Evolutionary conservation across 2,888 invertebrate species (phyloP), one percentile per base, ranked within the genome.

Genomic region (Allygus modestus): DNA sequence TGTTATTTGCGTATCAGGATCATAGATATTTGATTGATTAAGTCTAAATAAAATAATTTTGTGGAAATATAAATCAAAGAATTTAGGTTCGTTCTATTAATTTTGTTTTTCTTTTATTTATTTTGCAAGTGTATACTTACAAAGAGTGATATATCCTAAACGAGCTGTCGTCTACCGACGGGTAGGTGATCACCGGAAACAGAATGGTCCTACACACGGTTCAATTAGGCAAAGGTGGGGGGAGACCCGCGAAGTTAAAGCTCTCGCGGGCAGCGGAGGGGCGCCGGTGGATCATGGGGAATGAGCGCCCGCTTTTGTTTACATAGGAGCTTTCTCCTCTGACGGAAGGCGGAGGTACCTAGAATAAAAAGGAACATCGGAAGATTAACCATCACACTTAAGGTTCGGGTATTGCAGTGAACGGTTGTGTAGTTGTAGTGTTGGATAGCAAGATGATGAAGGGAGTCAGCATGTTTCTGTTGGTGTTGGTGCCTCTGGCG

Each of bases 401-500:
- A 61, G 51, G 51, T 61, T 82, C 51, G 75, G 82, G 31, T 58
- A 28, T 82, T 51, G 82, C 71, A 73, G 84, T 77, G 84, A 46
- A 23, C 65, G 58, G 65, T 46, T 28, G 54, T 73, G 73, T 69
- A 61, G 79, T 33, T 65, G 28, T 23, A 69, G 41, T 77, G 51
- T 26, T 23, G 43, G n/a, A n/a, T n/a, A n/a, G n/a, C n/a, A n/a
- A 41, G 37, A 33, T 20, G 17, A 65, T 84, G 61, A 75, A 41
- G 61, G 61, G 75, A 77, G 20, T 77, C 46, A 54, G 82, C 73
- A 65, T 88, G 87, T 88, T 88, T 87, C 87, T 87, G 84, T 87
- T 87, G 86, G 87, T 88, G 86, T 86, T 86, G 85, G 85, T 87
- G 81, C 86, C 86, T 20, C 26, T 87, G 46, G 87, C 85, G 51